Evolutionary conservation across 2,113 vertebrate species (phyloP), one percentile per base, ranked within the genome.

Genomic region (Scomber japonicus): DNA sequence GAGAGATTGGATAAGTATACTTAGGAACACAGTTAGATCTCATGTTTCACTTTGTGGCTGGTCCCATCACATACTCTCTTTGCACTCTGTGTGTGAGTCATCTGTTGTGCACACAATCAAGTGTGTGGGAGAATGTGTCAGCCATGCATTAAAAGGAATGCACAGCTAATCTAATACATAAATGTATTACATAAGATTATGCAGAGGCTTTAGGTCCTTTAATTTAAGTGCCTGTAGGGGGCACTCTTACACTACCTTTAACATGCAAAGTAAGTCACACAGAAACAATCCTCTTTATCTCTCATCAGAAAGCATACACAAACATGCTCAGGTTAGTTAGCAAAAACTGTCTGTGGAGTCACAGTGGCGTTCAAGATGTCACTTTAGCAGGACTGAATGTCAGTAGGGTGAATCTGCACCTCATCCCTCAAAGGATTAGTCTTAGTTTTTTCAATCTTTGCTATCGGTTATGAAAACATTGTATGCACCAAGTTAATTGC

Each of bases 181-280:
- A 15, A 14, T 35, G 10, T 49, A 49, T 30, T 68, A 44, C 31
- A 48, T 75, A 55, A 61, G 40, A 80, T 70, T 61, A 65, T 1
- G 46, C 45, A 60, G 35, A 71, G 74, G 78, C 66, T 45, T 75
- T 9, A 66, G 35, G 13, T 71, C 13, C 8, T 64, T 50, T 67
- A 14, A 57, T 63, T 50, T 49, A 61, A 75, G 59, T 82, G 63
- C 71, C 83, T 74, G 24, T 65, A 86, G 71, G 71, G 82, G 82
- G 84, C 71, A 21, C 75, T 65, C 46, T 70, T 54, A 59, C 8
- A 57, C 73, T 35, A 69, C 40, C 27, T 76, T 48, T 44, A 63
- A 60, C 50, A 31, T 48, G n/a, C 51, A 71, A 45, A 53, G 57
- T 6, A 60, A 62, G 10, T 68, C 68, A 30, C 59, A 68, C 19